Base-by-base conservation (phyloP, 2,888 invertebrate genomes). In the Cylindroiulus punctatus region DNA sequence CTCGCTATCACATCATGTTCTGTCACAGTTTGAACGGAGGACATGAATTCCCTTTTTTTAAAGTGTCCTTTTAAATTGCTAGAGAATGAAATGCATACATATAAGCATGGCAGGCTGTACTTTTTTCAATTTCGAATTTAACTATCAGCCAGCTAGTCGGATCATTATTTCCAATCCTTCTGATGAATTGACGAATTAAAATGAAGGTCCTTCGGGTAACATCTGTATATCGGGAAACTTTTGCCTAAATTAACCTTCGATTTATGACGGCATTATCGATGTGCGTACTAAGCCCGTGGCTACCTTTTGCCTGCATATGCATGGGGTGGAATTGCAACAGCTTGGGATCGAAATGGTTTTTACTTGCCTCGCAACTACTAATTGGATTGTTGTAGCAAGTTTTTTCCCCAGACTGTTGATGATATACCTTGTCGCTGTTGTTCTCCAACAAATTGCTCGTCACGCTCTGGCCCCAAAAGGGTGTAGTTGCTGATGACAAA, bases 381-480 rank as follows among this genome's bases (percentile, higher is more conserved):
- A 76, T 76, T 76, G 76, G 76, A 30, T 76, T 14, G 76, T 76
- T 14, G 30, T 26, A 76, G 22, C 65, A 22, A 10, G 7, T 76
- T 76, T 76, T 76, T 76, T 76, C 7, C 26, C n/a, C n/a, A n/a
- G 30, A 3, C 76, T 76, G 57, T 26, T 22, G 22, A 8, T 65
- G 22, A n/a, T 22, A n/a, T n/a, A 65, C 57, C 52, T 52, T 22
- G 19, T 19, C 22, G 57, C 22, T 65, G 76, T 22, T 26, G 14
- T 76, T 30, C 76, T 76, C 30, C 76, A 22, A 30, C 76, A 76
- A 76, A 76, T 76, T 76, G 76, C 14, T 76, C 26, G 76, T 30
- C 76, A 76, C 76, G 76, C 76, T 76, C 30, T 76, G 3, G 30
- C 76, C 76, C 76, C 76, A 76, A 22, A 36, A 76, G 76, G 76